Evolutionary conservation across 2,797 vertebrate species (phyloP).

Genomic region (Mormyrus hasselquistii): DNA sequence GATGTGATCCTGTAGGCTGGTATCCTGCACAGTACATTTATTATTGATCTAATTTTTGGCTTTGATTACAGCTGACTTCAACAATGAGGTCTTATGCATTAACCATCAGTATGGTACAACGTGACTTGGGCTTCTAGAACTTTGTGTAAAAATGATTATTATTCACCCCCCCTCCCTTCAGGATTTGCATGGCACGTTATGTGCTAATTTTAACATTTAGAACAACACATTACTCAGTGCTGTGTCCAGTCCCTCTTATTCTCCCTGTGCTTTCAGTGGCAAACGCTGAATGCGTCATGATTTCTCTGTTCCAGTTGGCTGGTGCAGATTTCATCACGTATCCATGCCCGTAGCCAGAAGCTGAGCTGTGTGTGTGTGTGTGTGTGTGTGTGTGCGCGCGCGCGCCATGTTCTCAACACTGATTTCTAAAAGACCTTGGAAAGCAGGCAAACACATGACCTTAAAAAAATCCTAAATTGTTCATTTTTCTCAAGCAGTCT

Average conservation of each 20-base stretch:
- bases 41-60: neutral
- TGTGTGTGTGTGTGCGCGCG: neutral
- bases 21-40: neutral
- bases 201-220: neutral
- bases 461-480: neutral
- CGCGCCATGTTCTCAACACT: neutral
- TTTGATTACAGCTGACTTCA: constrained; percentile 5
- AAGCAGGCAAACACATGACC: neutral
- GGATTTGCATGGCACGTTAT: neutral
- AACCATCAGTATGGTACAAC: neutral
- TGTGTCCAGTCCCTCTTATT: neutral
- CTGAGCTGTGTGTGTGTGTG: neutral
- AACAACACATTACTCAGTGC: neutral
- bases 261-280: neutral
- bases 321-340: neutral
- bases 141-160: neutral
- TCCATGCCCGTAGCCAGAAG: neutral
- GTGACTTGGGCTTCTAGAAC: neutral
- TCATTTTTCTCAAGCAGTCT: neutral
- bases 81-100: neutral
- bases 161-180: neutral
- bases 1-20: neutral
- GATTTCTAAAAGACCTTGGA: neutral
- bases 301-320: neutral
- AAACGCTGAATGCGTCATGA: neutral